Evolutionary conservation across 2,113 vertebrate species (phyloP).

Genomic region (Alaudala cheleensis): DNA sequence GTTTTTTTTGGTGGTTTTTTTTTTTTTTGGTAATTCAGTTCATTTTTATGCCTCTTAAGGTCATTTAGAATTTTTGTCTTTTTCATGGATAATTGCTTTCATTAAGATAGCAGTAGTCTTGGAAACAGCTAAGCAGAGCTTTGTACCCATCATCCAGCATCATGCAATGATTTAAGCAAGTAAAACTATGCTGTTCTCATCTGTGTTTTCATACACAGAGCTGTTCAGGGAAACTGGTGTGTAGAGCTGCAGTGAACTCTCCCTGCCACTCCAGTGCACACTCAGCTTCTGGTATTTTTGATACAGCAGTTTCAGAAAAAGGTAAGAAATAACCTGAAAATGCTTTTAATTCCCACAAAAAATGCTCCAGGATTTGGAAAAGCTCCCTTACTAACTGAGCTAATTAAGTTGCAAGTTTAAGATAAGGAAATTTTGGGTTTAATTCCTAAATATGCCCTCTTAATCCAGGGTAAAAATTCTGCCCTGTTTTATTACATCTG

Average conservation of each 20-base stretch:
- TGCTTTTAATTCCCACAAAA: neutral
- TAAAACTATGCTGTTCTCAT: neutral
- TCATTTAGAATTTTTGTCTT: neutral
- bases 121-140: slow-evolving; percentile 7
- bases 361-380: neutral
- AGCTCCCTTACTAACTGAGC: neutral
- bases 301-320: neutral
- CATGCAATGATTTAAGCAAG: neutral
- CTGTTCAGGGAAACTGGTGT: neutral
- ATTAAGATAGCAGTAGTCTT: slow-evolving; percentile 22
- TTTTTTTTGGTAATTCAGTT: neutral
- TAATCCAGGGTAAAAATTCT: neutral
- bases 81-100: neutral
- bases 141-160: neutral
- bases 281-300: neutral
- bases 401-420: neutral
- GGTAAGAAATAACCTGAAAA: neutral
- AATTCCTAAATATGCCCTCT: fast-evolving
- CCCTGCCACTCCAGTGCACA: neutral
- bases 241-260: neutral
- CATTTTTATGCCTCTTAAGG: neutral
- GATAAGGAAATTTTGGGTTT: neutral
- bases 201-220: neutral
- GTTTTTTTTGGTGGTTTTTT: too few species aligned
- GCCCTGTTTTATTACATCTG: neutral